Evolutionary conservation across 2,113 vertebrate genomes (phyloP).

Genomic region (Sebastes fasciatus): DNA sequence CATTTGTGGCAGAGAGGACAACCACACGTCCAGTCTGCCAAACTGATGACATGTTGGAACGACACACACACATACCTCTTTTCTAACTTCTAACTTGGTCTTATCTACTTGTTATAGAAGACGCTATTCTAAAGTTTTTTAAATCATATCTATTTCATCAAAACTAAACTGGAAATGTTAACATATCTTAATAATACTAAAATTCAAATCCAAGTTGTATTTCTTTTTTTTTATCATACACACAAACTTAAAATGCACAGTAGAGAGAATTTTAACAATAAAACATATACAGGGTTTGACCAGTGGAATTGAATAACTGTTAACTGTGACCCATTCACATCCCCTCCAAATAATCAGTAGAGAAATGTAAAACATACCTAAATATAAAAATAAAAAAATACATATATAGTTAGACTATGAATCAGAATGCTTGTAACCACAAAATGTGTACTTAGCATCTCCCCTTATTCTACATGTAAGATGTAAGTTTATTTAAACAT

Average conservation of each 20-base stretch:
- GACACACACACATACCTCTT: not conserved
- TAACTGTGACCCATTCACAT: not conserved
- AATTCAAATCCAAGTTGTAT: not conserved
- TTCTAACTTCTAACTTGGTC: not conserved
- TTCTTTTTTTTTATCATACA: not conserved
- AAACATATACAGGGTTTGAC: not conserved
- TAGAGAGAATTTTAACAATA: not conserved
- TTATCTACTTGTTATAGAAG: not conserved
- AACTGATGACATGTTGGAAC: not conserved
- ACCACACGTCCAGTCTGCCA: not conserved
- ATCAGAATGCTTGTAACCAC: not conserved
- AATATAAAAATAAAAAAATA: not conserved
- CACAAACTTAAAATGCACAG: not conserved
- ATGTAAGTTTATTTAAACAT: no score
- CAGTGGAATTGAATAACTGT: not conserved
- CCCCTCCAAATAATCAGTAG: not conserved
- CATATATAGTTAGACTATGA: not conserved
- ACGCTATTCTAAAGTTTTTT: no score
- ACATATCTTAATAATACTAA: not conserved
- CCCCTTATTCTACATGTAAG: not conserved
- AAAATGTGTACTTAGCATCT: not conserved
- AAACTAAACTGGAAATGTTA: not conserved
- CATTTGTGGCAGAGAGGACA: not conserved
- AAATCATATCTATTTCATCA: not conserved
- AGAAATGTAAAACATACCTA: not conserved